Evolutionary conservation across 2,888 invertebrate species (phyloP).

Genomic region (Synergus umbraculus): DNA sequence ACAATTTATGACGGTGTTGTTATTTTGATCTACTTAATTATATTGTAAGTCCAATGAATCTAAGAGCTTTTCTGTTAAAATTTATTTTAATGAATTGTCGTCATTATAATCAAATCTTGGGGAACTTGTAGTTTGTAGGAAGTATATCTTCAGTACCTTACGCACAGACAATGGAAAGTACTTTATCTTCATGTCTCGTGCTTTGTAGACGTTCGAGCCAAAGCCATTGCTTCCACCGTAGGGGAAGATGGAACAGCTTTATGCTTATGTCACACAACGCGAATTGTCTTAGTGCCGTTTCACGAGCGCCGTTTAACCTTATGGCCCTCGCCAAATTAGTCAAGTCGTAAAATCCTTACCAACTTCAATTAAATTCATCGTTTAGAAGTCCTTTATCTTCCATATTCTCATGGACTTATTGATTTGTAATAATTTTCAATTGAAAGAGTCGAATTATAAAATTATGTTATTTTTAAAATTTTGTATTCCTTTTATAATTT

Average conservation of each 20-base stretch:
- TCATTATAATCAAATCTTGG: neutral
- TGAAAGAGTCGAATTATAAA: too few species aligned
- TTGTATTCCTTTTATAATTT: too few species aligned
- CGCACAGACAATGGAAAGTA: constrained; percentile 27
- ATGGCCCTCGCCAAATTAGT: constrained; percentile 16
- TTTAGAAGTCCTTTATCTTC: neutral
- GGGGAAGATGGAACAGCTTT: constrained; percentile 20
- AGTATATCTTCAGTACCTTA: constrained; percentile 14
- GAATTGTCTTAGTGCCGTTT: constrained; percentile 29
- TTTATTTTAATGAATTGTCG: neutral
- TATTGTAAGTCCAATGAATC: neutral
- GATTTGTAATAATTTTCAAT: too few species aligned
- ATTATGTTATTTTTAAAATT: too few species aligned
- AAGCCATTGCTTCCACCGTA: constrained; percentile 18
- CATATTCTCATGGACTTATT: neutral
- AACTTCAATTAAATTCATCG: constrained; percentile 6
- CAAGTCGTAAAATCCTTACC: constrained; percentile 15
- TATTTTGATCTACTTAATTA: too few species aligned
- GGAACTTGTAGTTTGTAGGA: constrained; percentile 19
- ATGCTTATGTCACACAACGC: constrained; percentile 40
- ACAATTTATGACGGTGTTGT: too few species aligned
- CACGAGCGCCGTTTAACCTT: constrained; percentile 31
- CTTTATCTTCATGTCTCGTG: constrained; percentile 28
- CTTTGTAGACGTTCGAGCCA: constrained; percentile 26
- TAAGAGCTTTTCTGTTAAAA: neutral